Conservation (phyloP, 2,888 invertebrate species). For the Brenthis hecate region DNA sequence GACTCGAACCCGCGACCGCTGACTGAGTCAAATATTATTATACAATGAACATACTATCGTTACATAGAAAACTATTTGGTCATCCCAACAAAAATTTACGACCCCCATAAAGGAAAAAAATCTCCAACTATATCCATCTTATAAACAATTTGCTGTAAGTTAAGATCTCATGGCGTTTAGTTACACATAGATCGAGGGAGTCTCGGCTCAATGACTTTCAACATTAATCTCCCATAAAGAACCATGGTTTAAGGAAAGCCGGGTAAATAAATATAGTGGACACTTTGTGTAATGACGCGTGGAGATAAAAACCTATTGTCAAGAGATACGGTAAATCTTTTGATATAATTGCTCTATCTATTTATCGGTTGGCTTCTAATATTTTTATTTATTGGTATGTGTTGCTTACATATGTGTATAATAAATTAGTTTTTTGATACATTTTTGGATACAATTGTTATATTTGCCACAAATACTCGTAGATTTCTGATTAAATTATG, state of each 20-base stretch:
- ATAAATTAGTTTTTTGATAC: no score
- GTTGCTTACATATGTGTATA: neutral
- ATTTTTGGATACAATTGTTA: no score
- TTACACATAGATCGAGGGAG: slow-evolving; percentile 29
- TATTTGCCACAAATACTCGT: no score
- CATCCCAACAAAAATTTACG: slow-evolving; percentile 10
- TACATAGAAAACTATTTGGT: neutral
- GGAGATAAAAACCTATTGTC: slow-evolving; percentile 38
- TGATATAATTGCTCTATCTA: slow-evolving; percentile 17
- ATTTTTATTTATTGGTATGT: neutral
- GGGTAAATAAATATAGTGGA: slow-evolving; percentile 42
- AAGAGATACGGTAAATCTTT: slow-evolving; percentile 33
- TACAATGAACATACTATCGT: neutral
- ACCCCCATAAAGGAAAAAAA: slow-evolving; percentile 15
- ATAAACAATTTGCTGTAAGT: slow-evolving; percentile 25
- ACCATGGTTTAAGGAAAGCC: slow-evolving; percentile 29
- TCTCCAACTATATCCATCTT: slow-evolving; percentile 16
- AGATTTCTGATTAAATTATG: no score
- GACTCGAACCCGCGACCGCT: no score
- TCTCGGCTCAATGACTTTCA: slow-evolving; percentile 36
- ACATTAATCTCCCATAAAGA: slow-evolving; percentile 46
- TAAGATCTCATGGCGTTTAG: slow-evolving; percentile 24
- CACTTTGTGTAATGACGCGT: slow-evolving; percentile 45
- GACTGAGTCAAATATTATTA: neutral
- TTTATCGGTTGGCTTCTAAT: neutral